phyloP scores from a whole-genome alignment of 1,140 invertebrate genomes.

The Eueides isabella region DNA sequence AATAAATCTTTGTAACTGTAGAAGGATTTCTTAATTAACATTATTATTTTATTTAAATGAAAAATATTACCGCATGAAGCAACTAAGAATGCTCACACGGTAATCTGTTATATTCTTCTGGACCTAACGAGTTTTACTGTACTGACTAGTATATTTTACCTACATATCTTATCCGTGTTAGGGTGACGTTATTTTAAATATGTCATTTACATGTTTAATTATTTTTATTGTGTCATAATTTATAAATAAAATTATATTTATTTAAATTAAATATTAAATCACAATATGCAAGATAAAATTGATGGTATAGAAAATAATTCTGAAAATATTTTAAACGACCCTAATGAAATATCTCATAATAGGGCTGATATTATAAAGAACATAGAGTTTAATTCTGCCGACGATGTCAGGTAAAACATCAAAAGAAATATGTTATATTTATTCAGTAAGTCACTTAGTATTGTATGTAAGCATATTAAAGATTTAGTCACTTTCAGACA shows the following conservation, averaged over 20 bases:
- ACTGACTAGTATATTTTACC: too few relatives aligned
- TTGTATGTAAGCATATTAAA: neutral
- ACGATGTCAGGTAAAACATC: constrained; percentile 52
- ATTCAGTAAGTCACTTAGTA: neutral
- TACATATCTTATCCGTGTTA: neutral
- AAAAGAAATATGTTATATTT: too few relatives aligned
- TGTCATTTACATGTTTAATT: neutral
- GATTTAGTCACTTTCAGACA: constrained; percentile 41
- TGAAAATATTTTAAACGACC: neutral
- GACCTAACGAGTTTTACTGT: too few relatives aligned
- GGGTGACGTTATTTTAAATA: neutral
- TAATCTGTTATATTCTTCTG: too few relatives aligned
- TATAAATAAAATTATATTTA: neutral
- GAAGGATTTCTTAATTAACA: too few relatives aligned
- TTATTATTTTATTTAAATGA: too few relatives aligned
- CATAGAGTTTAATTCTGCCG: constrained; percentile 59
- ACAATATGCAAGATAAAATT: neutral
- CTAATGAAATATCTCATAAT: constrained; percentile 30
- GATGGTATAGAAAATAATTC: neutral
- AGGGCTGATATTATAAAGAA: constrained; percentile 47
- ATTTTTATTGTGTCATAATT: constrained; percentile 8
- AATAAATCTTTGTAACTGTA: too few relatives aligned
- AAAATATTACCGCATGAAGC: too few relatives aligned
- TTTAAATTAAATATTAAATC: neutral
- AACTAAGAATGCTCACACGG: too few relatives aligned